Evolutionary conservation across 2,888 invertebrate species (phyloP).

Genomic region (Stramonita haemastoma): DNA sequence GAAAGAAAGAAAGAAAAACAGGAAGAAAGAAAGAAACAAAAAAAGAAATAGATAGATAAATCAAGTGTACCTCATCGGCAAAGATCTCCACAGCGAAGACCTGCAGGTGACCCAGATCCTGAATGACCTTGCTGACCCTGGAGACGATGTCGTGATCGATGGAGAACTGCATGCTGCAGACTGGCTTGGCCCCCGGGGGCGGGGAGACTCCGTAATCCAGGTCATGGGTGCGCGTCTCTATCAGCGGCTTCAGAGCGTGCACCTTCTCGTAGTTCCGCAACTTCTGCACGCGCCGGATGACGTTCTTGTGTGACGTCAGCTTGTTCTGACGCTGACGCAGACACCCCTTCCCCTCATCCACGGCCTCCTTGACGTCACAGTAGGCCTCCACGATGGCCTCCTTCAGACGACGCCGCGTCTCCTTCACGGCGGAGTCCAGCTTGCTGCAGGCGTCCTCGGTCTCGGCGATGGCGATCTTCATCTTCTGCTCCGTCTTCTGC

Average conservation of each 20-base stretch:
- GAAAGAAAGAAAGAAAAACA: too few species aligned
- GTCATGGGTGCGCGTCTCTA: neutral
- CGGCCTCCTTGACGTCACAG: neutral
- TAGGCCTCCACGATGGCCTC: neutral
- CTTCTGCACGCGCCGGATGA: neutral
- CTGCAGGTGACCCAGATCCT: too few species aligned
- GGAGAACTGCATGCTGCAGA: too few species aligned
- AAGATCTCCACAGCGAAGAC: too few species aligned
- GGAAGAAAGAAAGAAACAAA: too few species aligned
- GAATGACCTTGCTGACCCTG: too few species aligned
- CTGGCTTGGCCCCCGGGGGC: too few species aligned
- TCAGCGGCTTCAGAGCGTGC: neutral
- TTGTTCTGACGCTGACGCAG: neutral
- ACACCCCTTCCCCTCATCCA: neutral
- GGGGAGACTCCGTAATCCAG: neutral
- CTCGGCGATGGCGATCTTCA: neutral
- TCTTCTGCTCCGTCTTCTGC: neutral
- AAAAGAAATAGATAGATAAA: too few species aligned
- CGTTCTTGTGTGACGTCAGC: conserved; percentile 14
- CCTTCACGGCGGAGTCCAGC: neutral
- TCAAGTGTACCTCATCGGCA: too few species aligned
- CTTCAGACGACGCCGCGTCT: neutral
- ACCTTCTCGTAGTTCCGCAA: neutral
- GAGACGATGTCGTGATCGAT: too few species aligned
- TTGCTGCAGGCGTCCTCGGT: neutral